These are phyloP conservation scores for Adelognathus sp. DNA, from an alignment of 2,888 invertebrate genomes.

Conservation along the genomic window DNA sequence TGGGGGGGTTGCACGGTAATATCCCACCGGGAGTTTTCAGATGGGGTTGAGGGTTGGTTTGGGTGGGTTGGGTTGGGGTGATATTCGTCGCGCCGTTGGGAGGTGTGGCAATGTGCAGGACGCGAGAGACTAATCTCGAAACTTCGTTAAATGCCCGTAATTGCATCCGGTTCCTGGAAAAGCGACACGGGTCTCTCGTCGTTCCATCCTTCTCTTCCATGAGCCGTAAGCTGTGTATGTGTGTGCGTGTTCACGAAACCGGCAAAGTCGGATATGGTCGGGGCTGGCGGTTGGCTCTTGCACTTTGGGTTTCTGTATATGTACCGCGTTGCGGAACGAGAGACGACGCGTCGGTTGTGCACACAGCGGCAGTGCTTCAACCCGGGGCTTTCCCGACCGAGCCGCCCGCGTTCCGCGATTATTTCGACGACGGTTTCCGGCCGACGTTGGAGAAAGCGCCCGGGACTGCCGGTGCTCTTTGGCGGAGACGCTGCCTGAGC, in stretches of 20 bases:
- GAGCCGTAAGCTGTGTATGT: no score
- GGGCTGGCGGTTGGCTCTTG: not conserved
- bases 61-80: not conserved
- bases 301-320: not conserved
- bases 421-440: slow-evolving; percentile 59
- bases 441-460: slow-evolving; percentile 39
- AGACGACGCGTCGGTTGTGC: not conserved
- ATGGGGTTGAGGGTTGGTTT: not conserved
- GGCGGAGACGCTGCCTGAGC: not conserved
- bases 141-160: slow-evolving; percentile 78
- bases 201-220: not conserved
- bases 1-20: slow-evolving; percentile 12
- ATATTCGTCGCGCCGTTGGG: slow-evolving; percentile 20
- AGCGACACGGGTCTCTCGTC: slow-evolving; percentile 51
- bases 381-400: slow-evolving; percentile 37
- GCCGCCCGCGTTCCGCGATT: slow-evolving; percentile 47
- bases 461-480: slow-evolving; percentile 12
- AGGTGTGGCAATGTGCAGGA: not conserved
- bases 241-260: no score
- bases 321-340: not conserved
- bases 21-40: slow-evolving; percentile 12
- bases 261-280: no score
- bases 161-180: slow-evolving; percentile 71
- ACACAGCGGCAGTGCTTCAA: slow-evolving; percentile 15
- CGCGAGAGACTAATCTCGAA: slow-evolving; percentile 75